Base-by-base conservation (phyloP, 2,797 vertebrate genomes). In the Picus viridis region DNA sequence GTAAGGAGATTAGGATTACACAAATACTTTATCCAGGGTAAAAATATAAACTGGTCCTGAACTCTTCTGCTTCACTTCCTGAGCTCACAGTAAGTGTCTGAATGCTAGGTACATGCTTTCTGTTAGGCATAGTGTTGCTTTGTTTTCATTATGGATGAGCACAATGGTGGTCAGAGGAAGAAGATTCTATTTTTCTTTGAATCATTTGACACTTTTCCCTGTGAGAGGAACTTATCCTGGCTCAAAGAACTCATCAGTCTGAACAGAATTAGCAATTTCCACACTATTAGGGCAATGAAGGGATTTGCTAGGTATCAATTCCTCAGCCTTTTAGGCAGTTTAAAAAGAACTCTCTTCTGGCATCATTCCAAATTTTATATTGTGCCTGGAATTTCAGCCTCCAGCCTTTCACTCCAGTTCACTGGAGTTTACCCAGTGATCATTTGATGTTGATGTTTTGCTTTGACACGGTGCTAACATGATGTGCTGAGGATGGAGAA, bases 401-500 rank as follows among this genome's bases (percentile, higher is more conserved):
- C 79, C 57, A 92, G 90, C 93, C 70, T 91, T 96, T 95, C 69
- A 83, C 86, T 95, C 87, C 85, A 95, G 88, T 95, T 96, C 91
- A 74, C 81, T 94, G 84, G 80, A 86, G 51, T 89, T 95, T 92
- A 94, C 92, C 84, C 91, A 95, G 75, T 92, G 94, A 83, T 93
- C 94, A 92, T 91, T 95, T 90, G 92, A 91, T 93, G 89, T 94
- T 96, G 92, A 95, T 96, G 93, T 94, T 97, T 95, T 96, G 90
- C 93, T 97, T 95, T 96, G 94, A 97, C 93, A 96, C 72, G 92
- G 94, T 92, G 92, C 95, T 97, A 97, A 96, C 95, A 97, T 96
- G 95, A 97, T 96, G 91, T 96, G 94, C 92, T 88, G 88, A 96
- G 94, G 94, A 96, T 94, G 90, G 95, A 96, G 89, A 96, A 97